These are phyloP conservation scores for Caracal caracal DNA, from an alignment of 2,113 vertebrate species.

Conservation along the genomic window DNA sequence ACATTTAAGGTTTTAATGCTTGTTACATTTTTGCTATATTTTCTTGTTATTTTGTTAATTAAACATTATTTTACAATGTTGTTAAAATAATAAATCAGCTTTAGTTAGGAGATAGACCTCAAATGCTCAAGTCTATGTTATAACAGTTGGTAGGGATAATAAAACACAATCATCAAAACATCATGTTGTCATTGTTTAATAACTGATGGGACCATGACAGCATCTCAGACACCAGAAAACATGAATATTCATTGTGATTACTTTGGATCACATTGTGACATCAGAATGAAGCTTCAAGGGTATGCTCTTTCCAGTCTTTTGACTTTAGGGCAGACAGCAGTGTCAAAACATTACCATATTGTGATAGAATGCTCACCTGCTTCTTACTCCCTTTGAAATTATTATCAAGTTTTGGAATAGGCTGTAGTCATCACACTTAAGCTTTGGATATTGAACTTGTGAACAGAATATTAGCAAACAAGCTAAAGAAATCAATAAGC, in stretches of 20 bases:
- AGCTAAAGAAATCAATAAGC: constrained; percentile 28
- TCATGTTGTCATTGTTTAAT: constrained; percentile 73
- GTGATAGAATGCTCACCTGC: constrained; percentile 49
- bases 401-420: constrained; percentile 51
- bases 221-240: constrained; percentile 63
- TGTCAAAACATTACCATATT: constrained; percentile 76
- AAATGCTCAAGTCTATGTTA: constrained; percentile 55
- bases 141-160: constrained; percentile 54
- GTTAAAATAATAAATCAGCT: constrained; percentile 58
- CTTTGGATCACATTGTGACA: constrained; percentile 72
- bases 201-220: constrained; percentile 79
- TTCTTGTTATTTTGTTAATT: constrained; percentile 7
- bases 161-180: constrained; percentile 80
- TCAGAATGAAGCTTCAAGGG: constrained; percentile 71
- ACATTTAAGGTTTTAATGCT: background rate
- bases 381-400: constrained; percentile 59
- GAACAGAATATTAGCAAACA: constrained; percentile 26
- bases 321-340: constrained; percentile 43
- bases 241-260: constrained; percentile 85
- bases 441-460: background rate
- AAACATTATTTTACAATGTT: constrained; percentile 62
- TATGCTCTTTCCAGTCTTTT: constrained; percentile 18
- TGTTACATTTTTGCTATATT: background rate
- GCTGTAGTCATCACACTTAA: constrained; percentile 36
- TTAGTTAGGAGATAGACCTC: constrained; percentile 56